Percentiles rank a stretch among this genome's conserved stretches.
Conservation (phyloP, 2,113 vertebrate species). For the Pseudonaja textilis region DNA sequence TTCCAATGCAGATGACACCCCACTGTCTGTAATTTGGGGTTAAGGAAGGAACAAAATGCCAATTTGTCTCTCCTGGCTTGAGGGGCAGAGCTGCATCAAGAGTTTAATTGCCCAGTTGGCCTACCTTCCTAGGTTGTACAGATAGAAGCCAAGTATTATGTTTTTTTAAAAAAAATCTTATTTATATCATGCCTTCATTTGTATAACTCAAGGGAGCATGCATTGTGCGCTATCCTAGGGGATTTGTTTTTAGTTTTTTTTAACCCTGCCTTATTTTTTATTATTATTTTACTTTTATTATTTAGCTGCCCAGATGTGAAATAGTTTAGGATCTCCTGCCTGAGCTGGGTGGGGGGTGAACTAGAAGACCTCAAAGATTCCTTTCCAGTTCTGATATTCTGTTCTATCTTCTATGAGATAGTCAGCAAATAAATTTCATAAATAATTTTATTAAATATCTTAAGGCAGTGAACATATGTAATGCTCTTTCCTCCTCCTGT, state of each 20-base stretch:
- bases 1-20: conserved; percentile 56
- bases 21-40: conserved; percentile 44
- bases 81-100: conserved; percentile 35
- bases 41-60: conserved; percentile 15
- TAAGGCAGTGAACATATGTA: no score
- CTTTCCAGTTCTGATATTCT: no score
- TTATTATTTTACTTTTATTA: neutral
- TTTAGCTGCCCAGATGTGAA: neutral
- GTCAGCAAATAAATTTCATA: neutral
- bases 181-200: neutral
- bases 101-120: conserved; percentile 35
- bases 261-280: no score
- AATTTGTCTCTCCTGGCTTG: neutral
- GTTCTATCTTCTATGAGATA: no score
- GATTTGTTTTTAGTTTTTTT: neutral
- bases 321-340: neutral
- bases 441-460: no score
- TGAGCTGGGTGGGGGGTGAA: no score
- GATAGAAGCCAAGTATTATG: neutral
- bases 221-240: neutral
- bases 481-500: no score
- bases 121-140: neutral
- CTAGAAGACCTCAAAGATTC: no score
- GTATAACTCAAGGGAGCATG: neutral
- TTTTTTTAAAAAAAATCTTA: neutral